A percentile compares a stretch with the other conserved stretches of the same genome.
Conservation (phyloP, 2,797 vertebrate genomes). For the Alca torda region DNA sequence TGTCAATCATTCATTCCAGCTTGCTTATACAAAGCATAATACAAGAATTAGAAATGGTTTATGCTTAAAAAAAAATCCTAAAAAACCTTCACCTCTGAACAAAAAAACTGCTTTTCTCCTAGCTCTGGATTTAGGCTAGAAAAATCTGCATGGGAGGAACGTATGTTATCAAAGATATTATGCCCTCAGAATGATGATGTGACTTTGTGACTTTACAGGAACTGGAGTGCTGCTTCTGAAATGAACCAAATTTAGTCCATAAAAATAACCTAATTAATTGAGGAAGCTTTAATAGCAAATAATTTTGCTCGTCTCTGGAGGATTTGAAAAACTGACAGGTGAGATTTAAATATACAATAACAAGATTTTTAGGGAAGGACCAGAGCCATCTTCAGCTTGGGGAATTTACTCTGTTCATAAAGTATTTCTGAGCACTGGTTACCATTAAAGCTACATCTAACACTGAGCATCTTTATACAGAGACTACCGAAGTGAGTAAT, state of each 20-base stretch:
- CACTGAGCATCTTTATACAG: not conserved
- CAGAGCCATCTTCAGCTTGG: not conserved
- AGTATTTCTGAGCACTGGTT: not conserved
- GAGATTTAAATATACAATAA: not conserved
- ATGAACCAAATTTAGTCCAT: slow-evolving; percentile 39
- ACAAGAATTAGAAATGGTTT: slow-evolving; percentile 60
- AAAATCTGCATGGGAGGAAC: slow-evolving; percentile 32
- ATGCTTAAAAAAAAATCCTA: not conserved
- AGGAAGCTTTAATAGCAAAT: slow-evolving; percentile 20
- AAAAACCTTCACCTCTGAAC: not conserved
- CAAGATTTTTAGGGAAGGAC: not conserved
- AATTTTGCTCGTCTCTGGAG: not conserved
- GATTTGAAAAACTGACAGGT: not conserved
- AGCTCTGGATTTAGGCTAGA: slow-evolving; percentile 17
- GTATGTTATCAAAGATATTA: slow-evolving; percentile 20
- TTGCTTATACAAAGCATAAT: slow-evolving; percentile 30
- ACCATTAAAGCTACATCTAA: not conserved
- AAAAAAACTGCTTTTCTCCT: not conserved
- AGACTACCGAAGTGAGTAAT: not conserved
- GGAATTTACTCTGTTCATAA: not conserved
- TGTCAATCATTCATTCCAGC: slow-evolving; percentile 49
- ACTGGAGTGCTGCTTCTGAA: not conserved
- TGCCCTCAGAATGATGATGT: not conserved
- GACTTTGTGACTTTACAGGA: not conserved
- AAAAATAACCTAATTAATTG: slow-evolving; percentile 28